Evolutionary conservation across 2,113 vertebrate species (phyloP), one percentile per base, ranked within the genome.

Genomic region (Isichthys henryi): DNA sequence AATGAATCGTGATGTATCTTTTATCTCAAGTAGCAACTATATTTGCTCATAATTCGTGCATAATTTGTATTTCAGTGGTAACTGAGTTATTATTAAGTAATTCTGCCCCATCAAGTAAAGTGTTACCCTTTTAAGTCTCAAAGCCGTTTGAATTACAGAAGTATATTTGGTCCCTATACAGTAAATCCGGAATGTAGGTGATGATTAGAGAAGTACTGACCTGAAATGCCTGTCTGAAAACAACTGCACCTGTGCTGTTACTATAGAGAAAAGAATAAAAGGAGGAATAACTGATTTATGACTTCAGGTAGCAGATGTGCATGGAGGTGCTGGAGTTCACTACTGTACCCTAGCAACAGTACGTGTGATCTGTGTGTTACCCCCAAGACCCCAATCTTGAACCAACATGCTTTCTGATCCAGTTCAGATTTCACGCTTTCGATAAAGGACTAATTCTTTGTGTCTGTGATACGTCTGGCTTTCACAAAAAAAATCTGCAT

Each of bases 391-490:
- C 27, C n/a, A 9, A 19, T n/a, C 19, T 19, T 82, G 77, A 35
- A 17, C 5, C 39, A 21, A 46, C 39, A 43, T 45, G 19, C 31
- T 85, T 88, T 89, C n/a, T 52, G 53, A 6, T 39, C 23, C 56
- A 70, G 62, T n/a, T 43, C 31, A 43, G 74, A 39, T 80, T 80
- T 35, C 74, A 7, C 15, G 5, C 19, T 89, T 84, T 80, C 46
- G 66, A 89, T 77, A 74, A 89, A 21, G 89, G 45, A 48, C 45
- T 48, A 82, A 27, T 74, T 77, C 84, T 46, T 62, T 53, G 88
- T 23, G 88, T 88, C 88, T 88, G 80, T 50, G 62, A 88, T 90
- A 53, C 85, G 88, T 88, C 87, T 90, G 87, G 43, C 83, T 89
- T 82, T 46, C 45, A 74, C 88, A n/a, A 52, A 80, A 48, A 39